Base-by-base conservation (phyloP, 2,113 vertebrate species). In the Poeciliopsis occidentalis region DNA sequence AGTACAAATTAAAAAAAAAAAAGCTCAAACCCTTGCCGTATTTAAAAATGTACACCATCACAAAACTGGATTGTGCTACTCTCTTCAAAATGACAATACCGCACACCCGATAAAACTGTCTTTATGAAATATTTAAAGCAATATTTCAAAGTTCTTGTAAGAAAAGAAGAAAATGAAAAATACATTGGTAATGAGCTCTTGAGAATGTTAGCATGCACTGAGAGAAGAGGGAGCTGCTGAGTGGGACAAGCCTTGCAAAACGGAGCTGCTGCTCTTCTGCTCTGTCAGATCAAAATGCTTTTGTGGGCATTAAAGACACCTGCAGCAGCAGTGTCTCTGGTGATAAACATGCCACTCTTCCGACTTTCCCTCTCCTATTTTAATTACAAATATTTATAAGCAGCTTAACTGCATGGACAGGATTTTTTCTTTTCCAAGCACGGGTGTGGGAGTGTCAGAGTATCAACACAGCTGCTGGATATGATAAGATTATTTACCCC, bases 331-430 rank as follows among this genome's bases (percentile, higher is more conserved):
- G 85, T 91, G 91, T 87, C 86, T 89, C 60, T 64, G 54, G 67
- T 86, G 92, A 95, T 93, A 94, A 92, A 91, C 82, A 89, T 80
- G 86, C 78, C 81, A 87, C 86, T 90, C 84, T 91, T 67, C 51
- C 74, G 82, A 88, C 86, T 76, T 85, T 69, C 82, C 80, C 80
- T 66, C 77, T 83, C 85, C 67, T 32, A 91, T 92, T 92, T 90
- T 94, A 94, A 94, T 93, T 94, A 92, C 90, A 92, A 92, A 92
- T 93, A 91, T 89, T 87, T 91, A 88, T 94, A 93, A 93, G 92
- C 90, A 82, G 92, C 92, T 93, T 91, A 93, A 90, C 82, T 84
- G 71, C 82, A 81, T 80, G 89, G 86, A 88, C 84, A 88, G 87
- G 85, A 83, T 41, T 87, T 87, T 89, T 91, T 85, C 80, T 91